These are phyloP conservation scores for Heterotis niloticus DNA, from an alignment of 2,113 vertebrate species.

Conservation along the genomic window DNA sequence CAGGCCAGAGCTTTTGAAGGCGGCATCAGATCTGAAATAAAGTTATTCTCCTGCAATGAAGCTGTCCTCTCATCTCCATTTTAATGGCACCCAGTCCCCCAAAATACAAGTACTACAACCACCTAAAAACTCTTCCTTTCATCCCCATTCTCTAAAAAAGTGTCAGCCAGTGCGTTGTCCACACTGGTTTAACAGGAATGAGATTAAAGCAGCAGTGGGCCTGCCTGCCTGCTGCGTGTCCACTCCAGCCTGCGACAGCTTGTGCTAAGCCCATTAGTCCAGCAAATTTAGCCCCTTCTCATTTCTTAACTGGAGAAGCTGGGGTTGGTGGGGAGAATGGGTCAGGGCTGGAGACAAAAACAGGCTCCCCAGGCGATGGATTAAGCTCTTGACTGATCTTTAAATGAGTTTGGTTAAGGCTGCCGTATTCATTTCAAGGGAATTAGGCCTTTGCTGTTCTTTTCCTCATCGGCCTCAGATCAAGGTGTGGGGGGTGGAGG, in stretches of 20 bases:
- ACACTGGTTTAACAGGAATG: constrained; percentile 15
- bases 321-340: constrained; percentile 46
- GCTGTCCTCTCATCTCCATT: neutral
- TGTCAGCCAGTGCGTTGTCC: neutral
- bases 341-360: constrained; percentile 54
- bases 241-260: constrained; percentile 65
- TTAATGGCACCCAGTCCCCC: neutral
- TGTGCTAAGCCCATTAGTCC: constrained; percentile 71
- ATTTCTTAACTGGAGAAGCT: constrained; percentile 35
- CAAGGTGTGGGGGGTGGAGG: constrained; percentile 12
- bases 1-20: constrained; percentile 19
- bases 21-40: constrained; percentile 17
- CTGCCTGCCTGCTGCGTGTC: constrained; percentile 47
- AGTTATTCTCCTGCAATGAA: constrained; percentile 25
- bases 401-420: constrained; percentile 73
- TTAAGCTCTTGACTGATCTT: constrained; percentile 67
- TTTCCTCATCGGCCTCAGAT: constrained; percentile 49
- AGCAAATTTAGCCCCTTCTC: constrained; percentile 70
- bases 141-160: constrained; percentile 15
- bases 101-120: too few species aligned
- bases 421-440: constrained; percentile 70
- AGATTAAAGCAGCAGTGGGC: constrained; percentile 38
- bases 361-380: constrained; percentile 53
- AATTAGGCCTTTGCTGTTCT: constrained; percentile 59
- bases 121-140: constrained; percentile 11